Percentiles rank a stretch among this genome's conserved stretches.
phyloP scores from a whole-genome alignment of 2,888 invertebrate species.

The Euzophera pinguis region DNA sequence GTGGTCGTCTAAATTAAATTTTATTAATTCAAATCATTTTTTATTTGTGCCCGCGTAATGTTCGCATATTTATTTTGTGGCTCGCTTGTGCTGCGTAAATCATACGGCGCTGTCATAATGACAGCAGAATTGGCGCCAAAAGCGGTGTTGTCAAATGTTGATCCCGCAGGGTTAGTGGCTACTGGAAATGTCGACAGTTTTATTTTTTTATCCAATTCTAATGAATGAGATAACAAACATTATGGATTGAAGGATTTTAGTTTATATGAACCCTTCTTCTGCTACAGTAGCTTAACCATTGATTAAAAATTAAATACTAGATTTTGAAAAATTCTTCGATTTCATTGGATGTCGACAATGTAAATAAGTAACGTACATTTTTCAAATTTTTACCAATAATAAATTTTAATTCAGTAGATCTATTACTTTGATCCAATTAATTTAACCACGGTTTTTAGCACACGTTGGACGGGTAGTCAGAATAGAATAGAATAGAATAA shows the following conservation, averaged over 20 bases:
- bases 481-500: too few relatives aligned
- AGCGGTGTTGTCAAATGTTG: conserved; percentile 22
- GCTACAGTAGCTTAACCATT: too few relatives aligned
- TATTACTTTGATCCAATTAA: too few relatives aligned
- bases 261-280: too few relatives aligned
- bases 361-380: too few relatives aligned
- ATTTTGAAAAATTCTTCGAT: too few relatives aligned
- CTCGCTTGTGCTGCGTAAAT: conserved; percentile 50
- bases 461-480: too few relatives aligned
- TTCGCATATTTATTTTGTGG: conserved; percentile 47
- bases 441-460: too few relatives aligned
- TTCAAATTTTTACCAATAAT: too few relatives aligned
- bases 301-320: too few relatives aligned
- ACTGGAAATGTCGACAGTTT: not conserved
- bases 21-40: conserved; percentile 54
- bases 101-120: conserved; percentile 51
- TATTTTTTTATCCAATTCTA: not conserved
- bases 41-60: conserved; percentile 42
- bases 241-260: not conserved
- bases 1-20: conserved; percentile 55
- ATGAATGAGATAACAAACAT: not conserved
- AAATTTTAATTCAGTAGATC: too few relatives aligned
- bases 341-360: too few relatives aligned
- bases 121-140: conserved; percentile 66
- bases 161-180: not conserved